Base-by-base conservation (phyloP, 2,888 invertebrate genomes). In the Napeogenes sylphis region DNA sequence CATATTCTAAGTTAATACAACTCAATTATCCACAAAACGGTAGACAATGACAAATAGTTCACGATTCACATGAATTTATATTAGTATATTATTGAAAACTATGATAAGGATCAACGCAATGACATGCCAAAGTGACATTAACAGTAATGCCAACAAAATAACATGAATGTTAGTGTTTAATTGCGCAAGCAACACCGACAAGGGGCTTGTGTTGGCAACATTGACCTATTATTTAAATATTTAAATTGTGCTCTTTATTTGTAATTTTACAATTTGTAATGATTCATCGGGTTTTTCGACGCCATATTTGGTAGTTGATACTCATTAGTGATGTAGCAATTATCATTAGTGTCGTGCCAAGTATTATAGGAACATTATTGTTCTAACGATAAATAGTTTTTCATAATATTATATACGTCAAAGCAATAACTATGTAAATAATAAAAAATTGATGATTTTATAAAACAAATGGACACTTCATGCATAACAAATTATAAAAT, bases 91-190 rank as follows among this genome's bases (percentile, higher is more conserved):
- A 84, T 82, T 81, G 77, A 83, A 82, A 76, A 66, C 66, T 62
- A 42, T 42, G 84, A 85, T 83, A 81, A 70, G 45, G 60, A 84
- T 83, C 84, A 55, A 68, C 64, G 71, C 74, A 73, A 80, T 87
- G 84, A 88, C 90, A 90, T 90, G 90, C 90, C 82, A 89, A 84
- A 83, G 73, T 76, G 79, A 83, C 87, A 90, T 90, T 90, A 90
- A 87, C 88, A 88, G 80, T 84, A 85, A 76, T 84, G 85, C 84
- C 85, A 86, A 85, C 85, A 86, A 76, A 79, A 84, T 82, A 81
- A 82, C 82, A 75, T 78, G 75, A 70, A 73, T 75, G 79, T 78
- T 77, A 64, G 72, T 80, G 80, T 82, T 81, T 83, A 81, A 85
- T 84, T 82, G 84, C 74, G 74, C 82, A 78, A 77, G 79, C 78